Conservation (phyloP, 2,888 invertebrate genomes). For the Ganaspis brasiliensis region DNA sequence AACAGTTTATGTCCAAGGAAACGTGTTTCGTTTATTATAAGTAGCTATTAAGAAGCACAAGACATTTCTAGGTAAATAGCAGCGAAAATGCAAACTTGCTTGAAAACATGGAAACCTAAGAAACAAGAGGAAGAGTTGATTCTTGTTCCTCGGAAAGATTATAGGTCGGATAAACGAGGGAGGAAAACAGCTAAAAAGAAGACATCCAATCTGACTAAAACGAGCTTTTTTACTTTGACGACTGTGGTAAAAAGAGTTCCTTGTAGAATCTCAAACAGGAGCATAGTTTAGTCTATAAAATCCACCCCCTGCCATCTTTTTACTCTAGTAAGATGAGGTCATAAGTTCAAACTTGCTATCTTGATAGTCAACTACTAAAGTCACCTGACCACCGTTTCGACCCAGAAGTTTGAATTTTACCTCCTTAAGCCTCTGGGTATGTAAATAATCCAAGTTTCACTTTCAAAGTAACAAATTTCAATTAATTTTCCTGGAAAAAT, state of each 20-base stretch:
- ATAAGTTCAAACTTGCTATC: slow-evolving; percentile 12
- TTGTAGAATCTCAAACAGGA: slow-evolving; percentile 48
- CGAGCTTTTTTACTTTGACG: slow-evolving; percentile 57
- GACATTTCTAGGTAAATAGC: background rate
- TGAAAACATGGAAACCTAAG: background rate
- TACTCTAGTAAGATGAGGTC: slow-evolving; percentile 26
- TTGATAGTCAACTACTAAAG: slow-evolving; percentile 22
- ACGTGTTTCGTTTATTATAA: slow-evolving; percentile 3
- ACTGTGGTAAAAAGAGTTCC: slow-evolving; percentile 54
- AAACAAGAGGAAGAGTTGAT: background rate
- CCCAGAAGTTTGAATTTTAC: background rate
- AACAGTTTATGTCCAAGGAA: background rate
- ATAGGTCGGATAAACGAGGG: slow-evolving; percentile 35
- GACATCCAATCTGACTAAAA: slow-evolving; percentile 65
- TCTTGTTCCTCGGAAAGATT: slow-evolving; percentile 14
- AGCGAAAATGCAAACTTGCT: background rate
- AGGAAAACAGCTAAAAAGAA: slow-evolving; percentile 45
- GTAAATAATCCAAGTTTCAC: slow-evolving; percentile 27
- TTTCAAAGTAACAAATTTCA: background rate
- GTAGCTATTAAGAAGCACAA: slow-evolving; percentile 8
- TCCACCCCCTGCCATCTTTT: slow-evolving; percentile 4
- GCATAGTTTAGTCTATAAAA: slow-evolving; percentile 20
- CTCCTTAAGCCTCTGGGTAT: background rate
- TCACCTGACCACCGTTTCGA: background rate
- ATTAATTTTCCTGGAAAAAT: no score